A percentile compares a stretch with the other conserved stretches of the same genome.
These are phyloP conservation scores for Callitettix versicolor DNA, from an alignment of 1,140 invertebrate species.

Conservation along the genomic window DNA sequence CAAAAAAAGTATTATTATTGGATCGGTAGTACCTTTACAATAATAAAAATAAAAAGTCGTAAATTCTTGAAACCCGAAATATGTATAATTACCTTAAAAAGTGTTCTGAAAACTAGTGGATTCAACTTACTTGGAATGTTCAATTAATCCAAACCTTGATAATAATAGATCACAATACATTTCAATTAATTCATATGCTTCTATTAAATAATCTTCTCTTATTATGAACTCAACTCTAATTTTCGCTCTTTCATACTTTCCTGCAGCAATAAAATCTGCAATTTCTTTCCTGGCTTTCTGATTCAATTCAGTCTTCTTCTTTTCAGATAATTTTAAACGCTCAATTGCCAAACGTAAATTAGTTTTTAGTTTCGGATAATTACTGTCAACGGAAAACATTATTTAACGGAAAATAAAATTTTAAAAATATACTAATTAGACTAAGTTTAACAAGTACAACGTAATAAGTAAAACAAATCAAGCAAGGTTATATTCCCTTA, in stretches of 20 bases:
- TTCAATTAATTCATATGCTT: constrained; percentile 97
- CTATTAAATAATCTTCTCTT: constrained; percentile 96
- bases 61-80: no score
- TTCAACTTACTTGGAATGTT: constrained; percentile 81
- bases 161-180: constrained; percentile 99
- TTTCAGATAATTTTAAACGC: constrained; percentile 88
- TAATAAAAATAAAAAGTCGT: no score
- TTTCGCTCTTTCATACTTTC: constrained; percentile 87
- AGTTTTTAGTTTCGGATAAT: constrained; percentile 94
- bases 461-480: no score
- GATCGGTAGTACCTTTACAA: no score
- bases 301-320: constrained; percentile 95
- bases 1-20: no score
- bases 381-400: constrained; percentile 81
- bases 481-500: no score
- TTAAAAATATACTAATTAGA: no score
- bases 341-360: constrained; percentile 86
- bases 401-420: not conserved
- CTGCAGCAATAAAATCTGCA: constrained; percentile 83
- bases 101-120: no score
- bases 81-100: no score
- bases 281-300: constrained; percentile 95
- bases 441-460: no score
- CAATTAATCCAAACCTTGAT: constrained; percentile 91
- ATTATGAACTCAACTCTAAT: constrained; percentile 98